Evolutionary conservation across 2,888 invertebrate genomes (phyloP).

Genomic region (Opisthograptis luteolata): DNA sequence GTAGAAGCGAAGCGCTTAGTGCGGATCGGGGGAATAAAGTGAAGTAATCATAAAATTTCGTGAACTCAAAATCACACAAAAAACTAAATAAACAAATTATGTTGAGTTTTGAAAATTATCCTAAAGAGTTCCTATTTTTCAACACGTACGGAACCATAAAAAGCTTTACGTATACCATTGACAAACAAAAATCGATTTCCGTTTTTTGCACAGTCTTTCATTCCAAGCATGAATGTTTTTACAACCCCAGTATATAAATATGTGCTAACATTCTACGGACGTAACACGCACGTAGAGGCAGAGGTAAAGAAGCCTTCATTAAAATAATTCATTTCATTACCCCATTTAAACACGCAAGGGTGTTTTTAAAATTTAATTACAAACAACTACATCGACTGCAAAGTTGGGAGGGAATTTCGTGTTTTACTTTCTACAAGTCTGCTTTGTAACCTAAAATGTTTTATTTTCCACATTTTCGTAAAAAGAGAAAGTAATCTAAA

Average conservation of each 20-base stretch:
- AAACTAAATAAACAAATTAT: no score
- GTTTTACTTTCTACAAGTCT: not conserved
- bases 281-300: conserved; percentile 31
- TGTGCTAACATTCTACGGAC: conserved; percentile 16
- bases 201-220: not conserved
- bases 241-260: not conserved
- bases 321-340: conserved; percentile 77
- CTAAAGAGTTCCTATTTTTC: no score
- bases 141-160: no score
- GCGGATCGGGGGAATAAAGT: no score
- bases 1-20: no score
- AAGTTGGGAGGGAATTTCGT: not conserved
- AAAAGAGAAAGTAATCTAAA: no score
- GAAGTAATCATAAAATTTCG: no score
- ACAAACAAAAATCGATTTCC: not conserved
- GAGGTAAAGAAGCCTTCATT: conserved; percentile 57
- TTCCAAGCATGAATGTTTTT: conserved; percentile 1
- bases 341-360: conserved; percentile 64
- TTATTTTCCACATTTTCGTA: no score
- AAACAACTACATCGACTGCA: conserved; percentile 7
- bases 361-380: conserved; percentile 67
- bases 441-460: not conserved
- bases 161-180: no score
- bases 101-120: no score
- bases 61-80: no score